Evolutionary conservation across 2,113 vertebrate species (phyloP).

Genomic region (Erythrocercus mccallii): DNA sequence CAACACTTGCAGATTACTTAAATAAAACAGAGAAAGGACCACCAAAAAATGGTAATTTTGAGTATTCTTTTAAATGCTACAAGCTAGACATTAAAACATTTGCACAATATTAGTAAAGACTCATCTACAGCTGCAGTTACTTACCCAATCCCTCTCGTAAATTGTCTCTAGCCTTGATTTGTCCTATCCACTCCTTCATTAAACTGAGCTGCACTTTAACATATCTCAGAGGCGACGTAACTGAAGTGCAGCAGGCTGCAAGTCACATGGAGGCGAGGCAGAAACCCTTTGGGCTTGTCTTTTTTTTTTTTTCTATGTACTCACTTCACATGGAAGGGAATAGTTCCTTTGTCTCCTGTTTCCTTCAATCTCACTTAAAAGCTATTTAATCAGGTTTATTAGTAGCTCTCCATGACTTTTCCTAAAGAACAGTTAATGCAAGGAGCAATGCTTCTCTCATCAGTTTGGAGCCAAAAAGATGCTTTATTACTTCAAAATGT

Average conservation of each 20-base stretch:
- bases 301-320: not conserved
- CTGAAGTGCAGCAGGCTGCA: constrained; percentile 48
- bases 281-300: not conserved
- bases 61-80: not conserved
- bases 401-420: constrained; percentile 60
- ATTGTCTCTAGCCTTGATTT: not conserved
- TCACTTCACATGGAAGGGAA: constrained; percentile 48
- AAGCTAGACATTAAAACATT: not conserved
- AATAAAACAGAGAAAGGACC: not conserved
- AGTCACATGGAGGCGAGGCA: constrained; percentile 53
- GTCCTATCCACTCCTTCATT: constrained; percentile 16
- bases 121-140: constrained; percentile 7
- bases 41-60: not conserved
- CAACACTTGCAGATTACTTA: not conserved
- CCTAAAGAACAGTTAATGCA: constrained; percentile 75
- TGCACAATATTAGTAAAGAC: not conserved
- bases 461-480: constrained; percentile 66
- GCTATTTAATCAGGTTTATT: constrained; percentile 55
- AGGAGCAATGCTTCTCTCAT: constrained; percentile 67
- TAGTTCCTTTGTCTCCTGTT: constrained; percentile 38
- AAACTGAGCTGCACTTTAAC: constrained; percentile 37
- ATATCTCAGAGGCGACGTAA: constrained; percentile 34
- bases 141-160: constrained; percentile 30
- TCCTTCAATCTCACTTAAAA: constrained; percentile 42
- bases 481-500: constrained; percentile 75